Conservation (phyloP, 2,113 vertebrate species). For the Microtus oregoni region DNA sequence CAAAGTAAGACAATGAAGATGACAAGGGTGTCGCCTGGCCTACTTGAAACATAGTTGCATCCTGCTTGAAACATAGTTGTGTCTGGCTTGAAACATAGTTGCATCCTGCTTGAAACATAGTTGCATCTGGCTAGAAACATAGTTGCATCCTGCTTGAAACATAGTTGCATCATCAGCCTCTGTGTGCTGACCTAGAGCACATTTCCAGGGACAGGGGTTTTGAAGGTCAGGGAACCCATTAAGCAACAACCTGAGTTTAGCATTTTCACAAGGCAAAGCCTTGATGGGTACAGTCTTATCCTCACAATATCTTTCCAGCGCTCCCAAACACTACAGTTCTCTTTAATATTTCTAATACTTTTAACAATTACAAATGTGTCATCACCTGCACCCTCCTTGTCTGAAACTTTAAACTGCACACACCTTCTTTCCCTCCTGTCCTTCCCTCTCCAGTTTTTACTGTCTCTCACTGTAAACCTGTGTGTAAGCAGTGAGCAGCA, state of each 20-base stretch:
- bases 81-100: too few relatives aligned
- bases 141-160: too few relatives aligned
- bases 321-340: background rate
- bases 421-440: background rate
- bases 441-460: background rate
- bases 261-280: background rate
- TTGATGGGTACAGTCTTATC: background rate
- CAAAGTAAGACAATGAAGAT: background rate
- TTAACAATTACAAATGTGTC: background rate
- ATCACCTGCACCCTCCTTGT: background rate
- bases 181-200: background rate
- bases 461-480: background rate
- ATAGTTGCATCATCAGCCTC: background rate
- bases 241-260: background rate
- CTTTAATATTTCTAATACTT: background rate
- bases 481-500: background rate
- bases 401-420: background rate
- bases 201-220: background rate
- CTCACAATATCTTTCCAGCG: too few relatives aligned
- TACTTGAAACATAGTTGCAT: too few relatives aligned
- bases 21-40: background rate
- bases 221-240: background rate
- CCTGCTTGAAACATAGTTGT: too few relatives aligned
- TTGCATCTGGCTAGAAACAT: too few relatives aligned
- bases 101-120: too few relatives aligned